Conservation (phyloP, 2,797 vertebrate genomes). For the Psittacula derbiana region DNA sequence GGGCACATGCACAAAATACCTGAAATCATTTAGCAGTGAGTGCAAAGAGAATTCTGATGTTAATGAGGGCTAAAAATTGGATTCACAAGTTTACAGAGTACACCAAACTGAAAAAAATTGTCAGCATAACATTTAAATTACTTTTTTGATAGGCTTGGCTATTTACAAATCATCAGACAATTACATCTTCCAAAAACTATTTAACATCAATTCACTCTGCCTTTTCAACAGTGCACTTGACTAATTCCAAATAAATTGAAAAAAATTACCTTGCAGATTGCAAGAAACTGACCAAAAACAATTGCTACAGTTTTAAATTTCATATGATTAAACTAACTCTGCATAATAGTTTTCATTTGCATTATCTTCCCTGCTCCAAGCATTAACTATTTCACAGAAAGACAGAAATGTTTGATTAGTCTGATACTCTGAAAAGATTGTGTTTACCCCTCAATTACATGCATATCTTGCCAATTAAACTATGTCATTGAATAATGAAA, state of each 20-base stretch:
- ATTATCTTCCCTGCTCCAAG: conserved; percentile 17
- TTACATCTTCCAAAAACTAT: conserved; percentile 85
- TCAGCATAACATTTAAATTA: conserved; percentile 84
- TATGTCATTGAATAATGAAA: neutral
- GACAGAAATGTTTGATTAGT: neutral
- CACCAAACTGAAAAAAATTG: conserved; percentile 79
- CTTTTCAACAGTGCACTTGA: conserved; percentile 80
- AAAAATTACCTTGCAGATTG: conserved; percentile 80
- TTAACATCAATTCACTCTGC: conserved; percentile 84
- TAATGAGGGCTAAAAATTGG: conserved; percentile 78
- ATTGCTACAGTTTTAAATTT: conserved; percentile 69
- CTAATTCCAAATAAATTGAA: conserved; percentile 84
- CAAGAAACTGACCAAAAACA: conserved; percentile 81
- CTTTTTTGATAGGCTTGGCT: conserved; percentile 82
- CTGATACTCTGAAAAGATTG: neutral
- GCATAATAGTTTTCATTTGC: conserved; percentile 58
- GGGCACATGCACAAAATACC: neutral
- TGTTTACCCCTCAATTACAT: neutral
- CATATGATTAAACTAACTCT: conserved; percentile 58
- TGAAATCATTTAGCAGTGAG: conserved; percentile 66
- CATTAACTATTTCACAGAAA: conserved; percentile 50
- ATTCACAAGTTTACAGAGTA: conserved; percentile 75
- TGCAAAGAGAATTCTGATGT: conserved; percentile 73
- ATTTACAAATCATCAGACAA: conserved; percentile 87
- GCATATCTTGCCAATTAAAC: neutral